Evolutionary conservation across 1,140 invertebrate genomes (phyloP).

Genomic region (Varroa destructor): DNA sequence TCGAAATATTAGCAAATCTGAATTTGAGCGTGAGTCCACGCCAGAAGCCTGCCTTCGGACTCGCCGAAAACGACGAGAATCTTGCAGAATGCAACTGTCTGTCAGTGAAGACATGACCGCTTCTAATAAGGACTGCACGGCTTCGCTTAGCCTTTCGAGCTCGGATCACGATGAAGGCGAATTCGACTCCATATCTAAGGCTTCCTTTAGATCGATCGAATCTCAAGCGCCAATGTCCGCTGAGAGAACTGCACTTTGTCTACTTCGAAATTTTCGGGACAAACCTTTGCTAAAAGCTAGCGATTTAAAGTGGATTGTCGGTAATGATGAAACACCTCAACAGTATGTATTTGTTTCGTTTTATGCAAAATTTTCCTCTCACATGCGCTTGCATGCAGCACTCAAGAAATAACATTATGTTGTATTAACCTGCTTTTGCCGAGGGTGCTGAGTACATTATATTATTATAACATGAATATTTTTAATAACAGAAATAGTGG

Average conservation of each 20-base stretch:
- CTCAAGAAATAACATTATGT: constrained; percentile 28
- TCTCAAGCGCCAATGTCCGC: constrained; percentile 46
- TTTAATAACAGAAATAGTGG: too few relatives aligned
- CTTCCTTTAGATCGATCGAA: constrained; percentile 30
- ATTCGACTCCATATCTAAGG: background rate
- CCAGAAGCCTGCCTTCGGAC: background rate
- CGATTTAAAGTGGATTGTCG: constrained; percentile 67
- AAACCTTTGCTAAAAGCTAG: constrained; percentile 61
- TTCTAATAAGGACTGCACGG: background rate
- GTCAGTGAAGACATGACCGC: background rate
- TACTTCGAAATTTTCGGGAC: constrained; percentile 61
- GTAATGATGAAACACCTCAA: constrained; percentile 60
- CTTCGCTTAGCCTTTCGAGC: constrained; percentile 12
- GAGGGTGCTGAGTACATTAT: background rate
- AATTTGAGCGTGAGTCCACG: constrained; percentile 5
- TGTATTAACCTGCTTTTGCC: constrained; percentile 32
- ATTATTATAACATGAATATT: too few relatives aligned
- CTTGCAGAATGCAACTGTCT: background rate
- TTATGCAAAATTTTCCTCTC: constrained; percentile 14
- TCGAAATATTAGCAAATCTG: background rate
- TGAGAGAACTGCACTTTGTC: constrained; percentile 60
- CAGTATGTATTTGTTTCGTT: constrained; percentile 39
- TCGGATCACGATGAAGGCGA: background rate
- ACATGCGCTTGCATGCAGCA: constrained; percentile 5
- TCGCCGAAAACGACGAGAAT: background rate